Evolutionary conservation across 2,797 vertebrate species (phyloP).

Genomic region (Thunnus albacares): DNA sequence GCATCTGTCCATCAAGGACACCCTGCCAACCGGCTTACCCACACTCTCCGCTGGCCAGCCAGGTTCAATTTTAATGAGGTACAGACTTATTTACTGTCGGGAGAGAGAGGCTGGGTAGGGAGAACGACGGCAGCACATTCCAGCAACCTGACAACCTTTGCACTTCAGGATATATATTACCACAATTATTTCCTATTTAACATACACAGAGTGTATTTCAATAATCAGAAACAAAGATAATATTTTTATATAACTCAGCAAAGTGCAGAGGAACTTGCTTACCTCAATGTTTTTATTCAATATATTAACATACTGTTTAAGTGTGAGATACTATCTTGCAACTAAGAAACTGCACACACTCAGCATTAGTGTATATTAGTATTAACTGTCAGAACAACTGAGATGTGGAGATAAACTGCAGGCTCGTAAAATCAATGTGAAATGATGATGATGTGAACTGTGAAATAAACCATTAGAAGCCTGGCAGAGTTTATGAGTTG

Average conservation of each 20-base stretch:
- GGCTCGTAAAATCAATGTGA: neutral
- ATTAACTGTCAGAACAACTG: neutral
- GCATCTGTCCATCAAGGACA: slow-evolving; percentile 49
- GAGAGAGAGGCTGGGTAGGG: neutral
- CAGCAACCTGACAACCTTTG: slow-evolving; percentile 12
- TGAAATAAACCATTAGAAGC: neutral
- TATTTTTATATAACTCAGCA: neutral
- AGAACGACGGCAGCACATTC: neutral
- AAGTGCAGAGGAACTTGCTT: too few species aligned
- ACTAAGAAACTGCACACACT: too few species aligned
- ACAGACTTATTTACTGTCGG: slow-evolving; percentile 19
- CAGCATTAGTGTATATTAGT: neutral
- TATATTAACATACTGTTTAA: too few species aligned
- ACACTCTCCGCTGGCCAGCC: slow-evolving; percentile 20
- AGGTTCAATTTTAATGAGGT: slow-evolving; percentile 61
- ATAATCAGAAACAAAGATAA: neutral
- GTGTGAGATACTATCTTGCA: too few species aligned
- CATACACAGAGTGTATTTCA: neutral
- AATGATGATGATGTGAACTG: neutral
- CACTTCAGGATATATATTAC: neutral
- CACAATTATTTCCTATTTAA: neutral
- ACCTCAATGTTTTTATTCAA: too few species aligned
- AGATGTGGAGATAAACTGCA: neutral
- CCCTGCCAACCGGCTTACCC: slow-evolving; percentile 31
- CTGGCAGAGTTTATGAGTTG: neutral